Base-by-base conservation (phyloP, 2,888 invertebrate genomes). In the Cyclophora punctaria region DNA sequence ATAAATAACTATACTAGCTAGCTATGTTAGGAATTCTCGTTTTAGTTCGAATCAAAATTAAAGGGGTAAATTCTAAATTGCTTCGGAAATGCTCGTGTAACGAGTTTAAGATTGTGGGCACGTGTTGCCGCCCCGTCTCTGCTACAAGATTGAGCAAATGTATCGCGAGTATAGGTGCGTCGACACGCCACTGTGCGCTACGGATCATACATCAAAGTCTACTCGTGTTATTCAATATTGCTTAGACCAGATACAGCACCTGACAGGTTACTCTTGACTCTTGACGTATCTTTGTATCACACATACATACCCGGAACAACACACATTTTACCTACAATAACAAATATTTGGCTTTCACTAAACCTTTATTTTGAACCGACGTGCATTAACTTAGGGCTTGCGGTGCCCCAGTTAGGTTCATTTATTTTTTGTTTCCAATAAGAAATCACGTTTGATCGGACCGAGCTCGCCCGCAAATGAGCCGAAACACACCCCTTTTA, bases 401-500 rank as follows among this genome's bases (percentile, higher is more conserved):
- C 67, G 60, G 66, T 69, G 69, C 69, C 69, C 62, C 71, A 72
- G 69, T 73, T 68, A 68, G 73, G 73, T 71, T 75, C 73, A 69
- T 68, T 66, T 75, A 4, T 74, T 69, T 77, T 67, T 71, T 71
- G 68, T 66, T 75, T 63, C 70, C 78, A 81, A 79, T 83, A 82
- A 82, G 80, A 80, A 85, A 84, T 83, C 83, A 78, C 81, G 78
- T 82, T 82, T 73, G 78, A 80, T 80, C 76, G 75, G 70, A 65
- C 72, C 68, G 54, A 76, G 72, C 76, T 75, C 73, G 66, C 68
- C 79, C 79, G 78, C 80, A 83, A 85, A 85, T 84, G 85, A 82
- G 77, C 81, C 85, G 83, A 81, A 85, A 83, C 83, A 80, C 73
- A 76, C 76, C 70, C 80, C 77, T 74, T 83, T 84, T 85, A 84